These are phyloP conservation scores for Chaetodon trifascialis DNA, from an alignment of 2,113 vertebrate species.

Conservation along the genomic window DNA sequence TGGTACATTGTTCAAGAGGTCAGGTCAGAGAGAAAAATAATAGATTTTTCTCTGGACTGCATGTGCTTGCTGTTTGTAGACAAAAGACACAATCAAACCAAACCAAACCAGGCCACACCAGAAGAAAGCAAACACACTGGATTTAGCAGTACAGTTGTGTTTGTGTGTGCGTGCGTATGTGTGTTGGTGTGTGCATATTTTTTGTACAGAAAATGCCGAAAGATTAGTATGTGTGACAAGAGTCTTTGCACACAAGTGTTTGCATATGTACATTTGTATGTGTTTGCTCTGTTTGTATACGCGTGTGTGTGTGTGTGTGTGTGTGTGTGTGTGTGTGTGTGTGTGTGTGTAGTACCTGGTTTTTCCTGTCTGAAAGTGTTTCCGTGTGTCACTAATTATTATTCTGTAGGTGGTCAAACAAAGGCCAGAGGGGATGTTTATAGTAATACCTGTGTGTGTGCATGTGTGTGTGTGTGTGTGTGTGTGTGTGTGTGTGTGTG, in stretches of 20 bases:
- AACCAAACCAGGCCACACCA: slow-evolving; percentile 32
- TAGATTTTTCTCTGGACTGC: background rate
- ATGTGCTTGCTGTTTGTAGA: slow-evolving; percentile 31
- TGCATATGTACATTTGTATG: slow-evolving; percentile 40
- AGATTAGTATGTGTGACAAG: slow-evolving; percentile 9
- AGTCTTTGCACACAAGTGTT: slow-evolving; percentile 48
- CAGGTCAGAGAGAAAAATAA: background rate
- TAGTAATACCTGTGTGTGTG: slow-evolving; percentile 25
- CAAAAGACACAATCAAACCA: slow-evolving; percentile 25
- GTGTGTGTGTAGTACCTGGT: slow-evolving; percentile 4
- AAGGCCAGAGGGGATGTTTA: slow-evolving; percentile 42
- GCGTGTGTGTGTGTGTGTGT: slow-evolving; percentile 14
- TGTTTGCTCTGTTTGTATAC: slow-evolving; percentile 11
- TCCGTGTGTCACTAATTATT: slow-evolving; percentile 71
- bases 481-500: slow-evolving; percentile 17
- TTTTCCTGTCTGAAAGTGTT: slow-evolving; percentile 56
- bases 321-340: slow-evolving; percentile 20
- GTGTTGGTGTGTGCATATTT: slow-evolving; percentile 18
- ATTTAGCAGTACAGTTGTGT: background rate
- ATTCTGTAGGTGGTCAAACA: slow-evolving; percentile 60
- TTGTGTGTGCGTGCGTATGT: slow-evolving; percentile 48
- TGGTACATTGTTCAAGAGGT: slow-evolving; percentile 6
- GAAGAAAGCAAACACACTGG: slow-evolving; percentile 38
- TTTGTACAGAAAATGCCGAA: slow-evolving; percentile 32
- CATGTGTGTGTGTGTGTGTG: slow-evolving; percentile 9